Conservation (phyloP, 2,888 invertebrate species). For the Eulithis prunata region DNA sequence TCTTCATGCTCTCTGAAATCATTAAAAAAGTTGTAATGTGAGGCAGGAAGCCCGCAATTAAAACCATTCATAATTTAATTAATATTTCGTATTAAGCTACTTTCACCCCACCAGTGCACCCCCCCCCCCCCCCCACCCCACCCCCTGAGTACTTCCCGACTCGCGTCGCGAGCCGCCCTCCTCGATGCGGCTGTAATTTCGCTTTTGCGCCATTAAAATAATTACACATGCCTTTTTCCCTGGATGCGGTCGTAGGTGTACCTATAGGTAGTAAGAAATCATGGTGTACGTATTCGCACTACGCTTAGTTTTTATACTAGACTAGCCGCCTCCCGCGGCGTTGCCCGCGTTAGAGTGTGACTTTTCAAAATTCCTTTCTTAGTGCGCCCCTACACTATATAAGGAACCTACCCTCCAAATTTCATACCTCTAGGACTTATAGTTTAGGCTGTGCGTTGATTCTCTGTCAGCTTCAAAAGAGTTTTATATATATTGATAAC, state of each 20-base stretch:
- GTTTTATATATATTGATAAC: no score
- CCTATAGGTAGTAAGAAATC: background rate
- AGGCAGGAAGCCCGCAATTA: constrained; percentile 31
- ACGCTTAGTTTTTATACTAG: no score
- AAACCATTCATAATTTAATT: constrained; percentile 36
- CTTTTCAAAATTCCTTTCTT: no score
- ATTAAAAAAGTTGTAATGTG: constrained; percentile 12
- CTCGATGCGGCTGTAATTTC: constrained; percentile 14
- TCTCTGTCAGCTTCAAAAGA: no score
- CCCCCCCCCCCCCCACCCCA: background rate
- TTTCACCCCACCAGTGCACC: constrained; percentile 6
- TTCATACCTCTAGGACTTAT: no score
- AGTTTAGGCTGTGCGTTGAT: no score
- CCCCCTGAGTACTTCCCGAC: background rate
- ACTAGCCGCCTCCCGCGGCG: no score
- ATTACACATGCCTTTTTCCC: constrained; percentile 24
- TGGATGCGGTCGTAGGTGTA: constrained; percentile 15
- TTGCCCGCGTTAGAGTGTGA: no score
- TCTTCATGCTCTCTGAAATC: constrained; percentile 4
- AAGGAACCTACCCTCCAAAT: no score
- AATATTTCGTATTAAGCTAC: constrained; percentile 12
- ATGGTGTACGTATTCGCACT: background rate
- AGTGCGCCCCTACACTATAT: no score
- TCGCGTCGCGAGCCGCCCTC: background rate
- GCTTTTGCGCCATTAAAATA: constrained; percentile 20